A percentile compares a stretch with the other conserved stretches of the same genome.
phyloP scores from a whole-genome alignment of 2,888 invertebrate genomes.

The Strigamia maritima region DNA sequence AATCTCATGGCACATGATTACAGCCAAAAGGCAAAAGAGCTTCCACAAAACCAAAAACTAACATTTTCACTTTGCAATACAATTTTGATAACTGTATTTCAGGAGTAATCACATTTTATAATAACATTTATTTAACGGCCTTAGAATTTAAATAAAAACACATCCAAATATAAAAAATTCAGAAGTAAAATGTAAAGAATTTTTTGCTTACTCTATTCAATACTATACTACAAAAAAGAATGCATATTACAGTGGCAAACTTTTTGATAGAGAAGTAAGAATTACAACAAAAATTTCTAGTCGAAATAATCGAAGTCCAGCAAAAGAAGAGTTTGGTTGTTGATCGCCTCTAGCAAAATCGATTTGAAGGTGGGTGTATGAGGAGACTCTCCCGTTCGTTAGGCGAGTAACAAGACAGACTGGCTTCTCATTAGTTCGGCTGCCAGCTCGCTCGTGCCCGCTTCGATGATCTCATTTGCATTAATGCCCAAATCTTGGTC shows the following conservation, averaged over 20 bases:
- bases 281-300: background rate
- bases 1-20: constrained; percentile 20
- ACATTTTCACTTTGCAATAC: background rate
- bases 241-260: too few relatives aligned
- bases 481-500: constrained; percentile 32
- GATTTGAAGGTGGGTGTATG: background rate
- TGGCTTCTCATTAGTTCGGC: constrained; percentile 32
- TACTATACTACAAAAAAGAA: background rate
- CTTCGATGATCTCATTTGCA: constrained; percentile 34
- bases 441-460: constrained; percentile 32
- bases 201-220: background rate
- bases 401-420: constrained; percentile 32
- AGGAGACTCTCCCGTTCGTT: constrained; percentile 9
- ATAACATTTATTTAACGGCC: background rate
- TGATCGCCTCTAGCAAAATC: constrained; percentile 21
- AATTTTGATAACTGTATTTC: background rate
- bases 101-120: background rate
- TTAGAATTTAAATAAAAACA: background rate
- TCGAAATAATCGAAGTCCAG: background rate
- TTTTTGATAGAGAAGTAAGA: background rate
- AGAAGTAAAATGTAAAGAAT: background rate
- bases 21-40: background rate
- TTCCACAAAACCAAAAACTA: background rate
- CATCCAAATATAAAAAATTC: background rate
- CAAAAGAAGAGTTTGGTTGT: constrained; percentile 15